Evolutionary conservation across 2,888 invertebrate species (phyloP).

Genomic region (Leucoma salicis): DNA sequence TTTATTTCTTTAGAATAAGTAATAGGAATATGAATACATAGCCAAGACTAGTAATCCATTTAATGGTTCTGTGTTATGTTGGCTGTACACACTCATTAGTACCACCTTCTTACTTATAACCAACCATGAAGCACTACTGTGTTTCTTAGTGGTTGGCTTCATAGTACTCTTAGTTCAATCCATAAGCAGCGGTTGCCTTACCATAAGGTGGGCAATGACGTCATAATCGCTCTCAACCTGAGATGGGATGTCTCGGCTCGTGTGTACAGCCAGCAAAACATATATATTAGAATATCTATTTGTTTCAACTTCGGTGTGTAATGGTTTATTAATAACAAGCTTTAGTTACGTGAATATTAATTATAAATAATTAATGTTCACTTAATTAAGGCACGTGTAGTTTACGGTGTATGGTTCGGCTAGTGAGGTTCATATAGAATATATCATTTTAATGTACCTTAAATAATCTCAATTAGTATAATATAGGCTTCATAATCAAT

Average conservation of each 20-base stretch:
- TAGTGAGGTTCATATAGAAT: slow-evolving; percentile 55
- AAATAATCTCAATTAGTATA: slow-evolving; percentile 73
- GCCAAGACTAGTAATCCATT: slow-evolving; percentile 46
- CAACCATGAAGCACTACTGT: no score
- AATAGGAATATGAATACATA: slow-evolving; percentile 31
- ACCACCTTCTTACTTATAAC: no score
- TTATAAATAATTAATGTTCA: slow-evolving; percentile 2
- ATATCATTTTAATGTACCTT: slow-evolving; percentile 52
- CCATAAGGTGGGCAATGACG: no score
- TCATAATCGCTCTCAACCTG: no score
- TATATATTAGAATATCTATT: not conserved
- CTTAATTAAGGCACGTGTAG: slow-evolving; percentile 11
- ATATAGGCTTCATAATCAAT: slow-evolving; percentile 26
- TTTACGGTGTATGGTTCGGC: slow-evolving; percentile 44
- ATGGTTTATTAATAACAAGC: not conserved
- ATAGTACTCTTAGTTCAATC: no score
- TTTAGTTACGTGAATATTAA: slow-evolving; percentile 11
- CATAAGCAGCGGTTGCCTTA: no score
- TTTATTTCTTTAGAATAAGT: slow-evolving; percentile 60
- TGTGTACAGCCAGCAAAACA: no score
- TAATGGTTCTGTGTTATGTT: slow-evolving; percentile 56
- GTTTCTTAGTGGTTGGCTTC: no score
- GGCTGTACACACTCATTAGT: no score
- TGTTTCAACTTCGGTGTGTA: not conserved
- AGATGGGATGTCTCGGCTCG: no score